Percentiles rank a stretch among this genome's conserved stretches.
phyloP scores from a whole-genome alignment of 2,113 vertebrate species.

The Rhabdomys dilectus region DNA sequence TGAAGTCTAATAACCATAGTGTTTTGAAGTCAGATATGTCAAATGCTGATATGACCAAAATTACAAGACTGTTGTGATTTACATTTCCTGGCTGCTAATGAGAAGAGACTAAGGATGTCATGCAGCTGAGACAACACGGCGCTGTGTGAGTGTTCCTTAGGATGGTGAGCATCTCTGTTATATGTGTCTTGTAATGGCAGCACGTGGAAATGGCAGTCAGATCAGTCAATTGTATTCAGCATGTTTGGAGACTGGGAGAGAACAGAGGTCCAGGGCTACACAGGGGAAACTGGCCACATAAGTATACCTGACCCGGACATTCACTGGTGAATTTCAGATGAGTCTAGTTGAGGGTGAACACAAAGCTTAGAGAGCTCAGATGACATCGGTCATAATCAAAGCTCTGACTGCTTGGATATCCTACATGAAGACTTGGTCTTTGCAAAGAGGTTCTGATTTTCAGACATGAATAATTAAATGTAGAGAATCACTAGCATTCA shows the following conservation, averaged over 20 bases:
- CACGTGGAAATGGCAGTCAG: background rate
- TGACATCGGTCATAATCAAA: background rate
- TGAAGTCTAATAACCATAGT: background rate
- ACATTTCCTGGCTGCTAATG: background rate
- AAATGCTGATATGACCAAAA: background rate
- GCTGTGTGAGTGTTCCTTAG: background rate
- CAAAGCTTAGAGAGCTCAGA: background rate
- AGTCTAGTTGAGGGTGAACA: too few relatives aligned
- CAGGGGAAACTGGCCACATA: background rate
- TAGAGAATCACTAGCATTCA: background rate
- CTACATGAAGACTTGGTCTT: background rate
- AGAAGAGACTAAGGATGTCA: background rate
- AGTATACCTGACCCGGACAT: background rate
- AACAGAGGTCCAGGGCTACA: background rate
- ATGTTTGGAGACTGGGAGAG: background rate
- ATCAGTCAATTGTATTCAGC: background rate
- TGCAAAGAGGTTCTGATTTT: constrained; percentile 2
- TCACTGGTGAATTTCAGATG: background rate
- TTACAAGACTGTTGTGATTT: background rate
- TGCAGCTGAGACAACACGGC: background rate
- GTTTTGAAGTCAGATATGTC: constrained; percentile 29
- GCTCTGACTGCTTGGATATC: background rate
- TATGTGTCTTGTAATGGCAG: background rate
- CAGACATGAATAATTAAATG: background rate
- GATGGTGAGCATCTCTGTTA: background rate